These are phyloP conservation scores for Agrotis segetum DNA, from an alignment of 2,888 invertebrate species.

Conservation along the genomic window DNA sequence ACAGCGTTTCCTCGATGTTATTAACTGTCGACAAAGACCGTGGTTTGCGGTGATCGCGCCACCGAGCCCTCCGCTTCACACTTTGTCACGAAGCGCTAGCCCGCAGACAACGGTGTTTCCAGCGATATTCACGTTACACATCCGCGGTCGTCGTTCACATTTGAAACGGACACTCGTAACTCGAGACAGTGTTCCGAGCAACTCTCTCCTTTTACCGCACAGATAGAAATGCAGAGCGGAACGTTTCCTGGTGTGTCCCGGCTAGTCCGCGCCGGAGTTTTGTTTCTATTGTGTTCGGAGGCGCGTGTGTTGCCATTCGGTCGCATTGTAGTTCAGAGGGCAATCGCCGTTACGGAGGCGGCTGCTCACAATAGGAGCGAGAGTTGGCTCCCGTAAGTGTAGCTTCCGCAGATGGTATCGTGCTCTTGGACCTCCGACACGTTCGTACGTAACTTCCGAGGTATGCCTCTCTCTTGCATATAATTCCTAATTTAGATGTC, in stretches of 20 bases:
- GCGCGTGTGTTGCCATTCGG: conserved; percentile 72
- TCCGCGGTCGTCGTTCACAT: conserved; percentile 82
- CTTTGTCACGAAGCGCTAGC: conserved; percentile 62
- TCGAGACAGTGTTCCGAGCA: conserved; percentile 78
- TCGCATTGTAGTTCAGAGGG: conserved; percentile 84
- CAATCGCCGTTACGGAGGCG: conserved; percentile 80
- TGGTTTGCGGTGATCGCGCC: conserved; percentile 76
- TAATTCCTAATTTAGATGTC: conserved; percentile 47
- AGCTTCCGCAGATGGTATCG: conserved; percentile 85
- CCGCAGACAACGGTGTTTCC: conserved; percentile 68
- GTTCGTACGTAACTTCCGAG: conserved; percentile 77
- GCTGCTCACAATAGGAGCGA: conserved; percentile 85
- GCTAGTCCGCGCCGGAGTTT: conserved; percentile 71
- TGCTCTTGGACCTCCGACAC: conserved; percentile 75
- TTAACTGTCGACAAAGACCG: conserved; percentile 79
- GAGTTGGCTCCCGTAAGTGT: conserved; percentile 79
- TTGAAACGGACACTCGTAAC: conserved; percentile 85
- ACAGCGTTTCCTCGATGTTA: conserved; percentile 81
- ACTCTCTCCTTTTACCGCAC: conserved; percentile 86
- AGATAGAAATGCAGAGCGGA: conserved; percentile 87
- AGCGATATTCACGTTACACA: conserved; percentile 83
- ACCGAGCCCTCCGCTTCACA: conserved; percentile 68
- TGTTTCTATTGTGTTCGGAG: conserved; percentile 79
- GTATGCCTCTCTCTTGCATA: conserved; percentile 69
- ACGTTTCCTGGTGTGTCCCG: conserved; percentile 86